Conservation (phyloP, 2,888 invertebrate genomes). For the Philonicus albiceps region DNA sequence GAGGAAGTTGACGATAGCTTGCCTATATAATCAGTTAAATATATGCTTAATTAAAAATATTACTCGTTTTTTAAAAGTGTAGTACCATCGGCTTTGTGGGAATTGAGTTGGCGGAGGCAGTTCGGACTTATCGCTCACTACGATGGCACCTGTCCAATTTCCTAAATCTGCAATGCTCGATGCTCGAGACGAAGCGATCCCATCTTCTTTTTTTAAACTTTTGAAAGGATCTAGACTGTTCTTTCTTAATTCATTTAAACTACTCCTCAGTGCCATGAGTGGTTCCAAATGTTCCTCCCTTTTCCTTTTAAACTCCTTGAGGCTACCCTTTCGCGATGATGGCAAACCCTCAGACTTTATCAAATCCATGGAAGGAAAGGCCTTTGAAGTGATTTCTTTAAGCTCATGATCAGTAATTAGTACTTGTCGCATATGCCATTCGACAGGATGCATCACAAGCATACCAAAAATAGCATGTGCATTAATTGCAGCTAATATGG, state of each 20-base stretch:
- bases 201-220: constrained; percentile 35
- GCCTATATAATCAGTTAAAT: constrained; percentile 58
- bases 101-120: constrained; percentile 50
- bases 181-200: constrained; percentile 51
- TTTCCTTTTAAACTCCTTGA: background rate
- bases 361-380: background rate
- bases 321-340: background rate
- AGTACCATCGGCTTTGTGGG: constrained; percentile 49
- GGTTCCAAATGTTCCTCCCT: constrained; percentile 35
- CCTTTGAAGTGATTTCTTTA: constrained; percentile 36
- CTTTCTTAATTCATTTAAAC: background rate
- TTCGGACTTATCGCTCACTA: constrained; percentile 58
- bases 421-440: constrained; percentile 72
- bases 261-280: constrained; percentile 37
- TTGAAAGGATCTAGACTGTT: constrained; percentile 13
- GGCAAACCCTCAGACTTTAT: background rate
- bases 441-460: constrained; percentile 76
- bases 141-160: constrained; percentile 61
- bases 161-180: constrained; percentile 61
- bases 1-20: constrained; percentile 68
- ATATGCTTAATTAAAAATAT: background rate
- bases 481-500: constrained; percentile 73
- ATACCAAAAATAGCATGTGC: constrained; percentile 74
- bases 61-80: background rate
- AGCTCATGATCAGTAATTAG: constrained; percentile 61